Base-by-base conservation (phyloP, 1,140 invertebrate genomes). In the Neodiprion virginianus region DNA sequence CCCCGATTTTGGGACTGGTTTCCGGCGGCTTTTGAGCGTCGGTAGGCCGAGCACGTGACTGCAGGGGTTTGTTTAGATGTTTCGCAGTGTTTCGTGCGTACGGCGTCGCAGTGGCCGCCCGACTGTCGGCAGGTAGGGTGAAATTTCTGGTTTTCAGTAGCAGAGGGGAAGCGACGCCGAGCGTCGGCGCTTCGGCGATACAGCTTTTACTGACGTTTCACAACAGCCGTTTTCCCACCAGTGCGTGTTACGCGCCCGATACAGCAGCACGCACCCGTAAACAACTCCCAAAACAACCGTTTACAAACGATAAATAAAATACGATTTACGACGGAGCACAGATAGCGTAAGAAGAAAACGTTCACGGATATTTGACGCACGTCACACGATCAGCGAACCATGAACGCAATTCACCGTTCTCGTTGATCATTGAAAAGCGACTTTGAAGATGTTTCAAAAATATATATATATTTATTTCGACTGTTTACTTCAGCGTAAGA, bases 151-250 rank as follows among this genome's bases (percentile, higher is more conserved):
- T 78, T 85, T 84, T 84, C 80, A 49, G 81, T 77, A 74, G 72
- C 67, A 73, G 53, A 50, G 48, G 70, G 53, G 68, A 72, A 72
- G 67, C 76, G 79, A 79, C 77, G 80, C 74, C 49, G 75, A 84
- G 84, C 85, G 85, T 86, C 86, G 86, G 85, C 83, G 83, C 85
- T 76, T 40, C 82, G 79, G 81, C 81, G 82, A 85, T 83, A 85
- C 83, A 85, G 79, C 77, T 76, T 61, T 81, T 75, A 77, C 72
- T 77, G 47, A 71, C 61, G 50, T 71, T 67, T 74, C 70, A 67
- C 73, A n/a, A 10, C 75, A 76, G 28, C 68, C 21, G 68, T 21
- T 40, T 40, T 23, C 11, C 21, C 68, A 47, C 68, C 21, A 86
- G 83, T 85, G 82, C 81, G 82, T 83, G 82, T 77, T 76, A 84